These are phyloP conservation scores for Drosophila mojavensis DNA, from an alignment of 1,140 invertebrate species.

Conservation along the genomic window DNA sequence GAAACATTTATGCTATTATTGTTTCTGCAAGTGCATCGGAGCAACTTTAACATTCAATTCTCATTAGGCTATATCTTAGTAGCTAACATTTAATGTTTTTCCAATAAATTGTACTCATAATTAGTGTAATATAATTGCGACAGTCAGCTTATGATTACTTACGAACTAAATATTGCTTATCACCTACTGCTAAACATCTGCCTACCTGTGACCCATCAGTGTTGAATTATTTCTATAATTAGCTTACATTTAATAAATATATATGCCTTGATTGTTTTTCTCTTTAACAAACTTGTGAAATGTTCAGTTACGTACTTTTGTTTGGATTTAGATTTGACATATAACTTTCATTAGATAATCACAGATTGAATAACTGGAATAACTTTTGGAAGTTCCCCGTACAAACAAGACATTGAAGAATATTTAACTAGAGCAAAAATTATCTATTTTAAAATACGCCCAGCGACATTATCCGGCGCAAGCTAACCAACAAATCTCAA, in stretches of 20 bases:
- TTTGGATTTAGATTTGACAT: constrained; percentile 51
- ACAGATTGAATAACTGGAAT: constrained; percentile 78
- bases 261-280: constrained; percentile 38
- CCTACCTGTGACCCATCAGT: constrained; percentile 70
- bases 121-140: constrained; percentile 69
- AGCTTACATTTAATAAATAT: constrained; percentile 50
- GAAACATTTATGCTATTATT: constrained; percentile 65
- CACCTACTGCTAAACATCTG: constrained; percentile 80
- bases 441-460: constrained; percentile 70
- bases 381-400: constrained; percentile 61
- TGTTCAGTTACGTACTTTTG: constrained; percentile 66
- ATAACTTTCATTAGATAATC: constrained; percentile 71
- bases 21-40: constrained; percentile 61
- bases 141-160: constrained; percentile 54
- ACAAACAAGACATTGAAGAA: constrained; percentile 34
- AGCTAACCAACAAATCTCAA: constrained; percentile 52
- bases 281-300: constrained; percentile 53
- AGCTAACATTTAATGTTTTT: constrained; percentile 71
- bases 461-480: neutral
- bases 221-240: constrained; percentile 43
- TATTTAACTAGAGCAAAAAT: constrained; percentile 73
- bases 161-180: constrained; percentile 57
- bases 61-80: constrained; percentile 29
- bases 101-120: constrained; percentile 67
- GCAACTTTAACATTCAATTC: constrained; percentile 46